Conservation (phyloP, 2,113 vertebrate genomes). For the Cynopterus brachyotis region DNA sequence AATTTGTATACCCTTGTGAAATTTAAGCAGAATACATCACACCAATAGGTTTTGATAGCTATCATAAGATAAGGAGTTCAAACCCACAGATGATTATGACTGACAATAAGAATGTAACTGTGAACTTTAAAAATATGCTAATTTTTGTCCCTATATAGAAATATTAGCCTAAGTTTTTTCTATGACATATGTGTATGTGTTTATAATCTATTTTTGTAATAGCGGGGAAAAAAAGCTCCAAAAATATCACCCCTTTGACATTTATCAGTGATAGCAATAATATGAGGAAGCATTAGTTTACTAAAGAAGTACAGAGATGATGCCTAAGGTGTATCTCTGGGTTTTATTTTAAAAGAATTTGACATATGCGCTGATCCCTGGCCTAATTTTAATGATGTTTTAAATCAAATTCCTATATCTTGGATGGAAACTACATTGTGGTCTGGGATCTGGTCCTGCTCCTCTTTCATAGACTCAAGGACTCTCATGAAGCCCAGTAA, state of each 20-base stretch:
- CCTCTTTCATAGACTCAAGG: background rate
- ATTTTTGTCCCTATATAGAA: constrained; percentile 52
- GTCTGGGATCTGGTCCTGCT: background rate
- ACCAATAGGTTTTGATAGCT: constrained; percentile 46
- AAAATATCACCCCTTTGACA: constrained; percentile 73
- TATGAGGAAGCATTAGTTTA: constrained; percentile 43
- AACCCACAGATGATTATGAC: constrained; percentile 43
- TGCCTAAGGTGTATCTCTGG: background rate
- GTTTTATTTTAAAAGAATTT: constrained; percentile 18
- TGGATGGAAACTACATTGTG: background rate
- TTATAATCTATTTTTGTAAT: constrained; percentile 71
- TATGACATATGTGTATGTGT: constrained; percentile 63
- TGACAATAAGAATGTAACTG: constrained; percentile 51
- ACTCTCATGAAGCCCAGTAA: background rate
- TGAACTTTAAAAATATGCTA: constrained; percentile 64
- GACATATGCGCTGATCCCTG: background rate
- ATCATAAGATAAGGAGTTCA: constrained; percentile 50
- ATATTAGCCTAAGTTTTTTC: constrained; percentile 68
- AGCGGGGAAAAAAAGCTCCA: constrained; percentile 53
- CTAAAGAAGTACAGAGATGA: background rate
- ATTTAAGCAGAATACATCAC: constrained; percentile 34
- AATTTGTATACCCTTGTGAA: background rate
- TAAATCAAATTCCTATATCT: background rate
- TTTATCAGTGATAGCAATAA: constrained; percentile 58
- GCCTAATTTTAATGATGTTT: constrained; percentile 31